Percentiles rank a stretch among this genome's conserved stretches.
phyloP scores from a whole-genome alignment of 2,113 vertebrate genomes.

The Pygoscelis antarcticus region DNA sequence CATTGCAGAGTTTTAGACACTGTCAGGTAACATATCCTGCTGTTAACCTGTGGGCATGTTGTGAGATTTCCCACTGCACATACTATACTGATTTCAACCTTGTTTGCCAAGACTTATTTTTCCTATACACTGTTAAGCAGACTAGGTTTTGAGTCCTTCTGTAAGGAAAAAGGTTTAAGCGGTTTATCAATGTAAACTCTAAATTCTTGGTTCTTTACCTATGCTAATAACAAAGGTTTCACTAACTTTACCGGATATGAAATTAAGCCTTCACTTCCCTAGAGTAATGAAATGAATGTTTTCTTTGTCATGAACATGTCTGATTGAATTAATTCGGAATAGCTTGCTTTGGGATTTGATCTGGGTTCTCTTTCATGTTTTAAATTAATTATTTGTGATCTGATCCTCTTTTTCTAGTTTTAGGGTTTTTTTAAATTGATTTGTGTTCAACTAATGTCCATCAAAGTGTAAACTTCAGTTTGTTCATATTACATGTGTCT shows the following conservation, averaged over 20 bases:
- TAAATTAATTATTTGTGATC: slow-evolving; percentile 22
- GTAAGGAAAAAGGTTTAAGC: background rate
- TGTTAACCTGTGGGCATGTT: background rate
- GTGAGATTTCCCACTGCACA: background rate
- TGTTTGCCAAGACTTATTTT: background rate
- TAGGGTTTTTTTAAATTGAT: background rate
- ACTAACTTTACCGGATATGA: background rate
- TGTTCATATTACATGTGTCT: background rate
- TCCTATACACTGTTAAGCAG: background rate
- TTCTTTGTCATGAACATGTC: background rate
- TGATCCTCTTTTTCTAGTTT: background rate
- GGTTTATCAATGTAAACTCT: background rate
- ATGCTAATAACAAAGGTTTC: background rate
- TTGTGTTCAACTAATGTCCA: background rate
- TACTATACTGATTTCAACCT: background rate
- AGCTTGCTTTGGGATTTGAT: slow-evolving; percentile 12
- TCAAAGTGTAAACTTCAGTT: background rate
- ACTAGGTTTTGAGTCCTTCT: background rate
- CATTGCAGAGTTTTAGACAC: background rate
- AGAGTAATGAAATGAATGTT: slow-evolving; percentile 5
- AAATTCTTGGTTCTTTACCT: background rate
- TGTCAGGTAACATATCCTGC: background rate
- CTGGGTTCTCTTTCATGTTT: background rate
- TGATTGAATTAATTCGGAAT: slow-evolving; percentile 37
- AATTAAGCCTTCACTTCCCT: slow-evolving; percentile 11